These are phyloP conservation scores for Hypomesus transpacificus DNA, from an alignment of 2,113 vertebrate genomes.

Conservation along the genomic window DNA sequence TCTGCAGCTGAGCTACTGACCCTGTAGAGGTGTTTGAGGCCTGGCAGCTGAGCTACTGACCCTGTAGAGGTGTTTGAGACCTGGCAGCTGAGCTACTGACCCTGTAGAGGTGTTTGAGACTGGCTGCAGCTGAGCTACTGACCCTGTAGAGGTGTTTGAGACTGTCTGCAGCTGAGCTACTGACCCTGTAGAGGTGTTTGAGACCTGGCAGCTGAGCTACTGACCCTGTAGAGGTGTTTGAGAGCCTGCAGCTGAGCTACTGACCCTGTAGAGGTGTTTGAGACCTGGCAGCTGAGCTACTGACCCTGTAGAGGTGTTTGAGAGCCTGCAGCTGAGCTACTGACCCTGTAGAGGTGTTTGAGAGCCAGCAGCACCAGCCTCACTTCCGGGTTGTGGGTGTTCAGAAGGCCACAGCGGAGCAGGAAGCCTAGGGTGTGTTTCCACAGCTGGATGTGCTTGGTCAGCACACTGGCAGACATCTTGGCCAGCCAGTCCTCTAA, in stretches of 20 bases:
- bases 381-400: slow-evolving; percentile 35
- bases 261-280: too few relatives aligned
- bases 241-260: too few relatives aligned
- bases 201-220: too few relatives aligned
- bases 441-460: slow-evolving; percentile 63
- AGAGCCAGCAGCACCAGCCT: slow-evolving; percentile 56
- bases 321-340: slow-evolving; percentile 1
- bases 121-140: slow-evolving; percentile 18
- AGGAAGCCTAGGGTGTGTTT: slow-evolving; percentile 59
- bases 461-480: slow-evolving; percentile 42
- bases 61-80: too few relatives aligned
- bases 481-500: slow-evolving; percentile 57
- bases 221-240: too few relatives aligned
- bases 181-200: too few relatives aligned
- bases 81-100: slow-evolving; percentile 40
- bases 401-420: slow-evolving; percentile 38
- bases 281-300: slow-evolving; percentile 4
- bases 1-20: too few relatives aligned
- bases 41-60: too few relatives aligned
- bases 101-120: slow-evolving; percentile 57
- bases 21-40: too few relatives aligned
- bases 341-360: slow-evolving; percentile 64
- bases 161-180: too few relatives aligned
- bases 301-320: slow-evolving; percentile 64
- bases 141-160: slow-evolving; percentile 67